Evolutionary conservation across 2,797 vertebrate species (phyloP), one percentile per base, ranked within the genome.

Genomic region (Clarias fuscus): DNA sequence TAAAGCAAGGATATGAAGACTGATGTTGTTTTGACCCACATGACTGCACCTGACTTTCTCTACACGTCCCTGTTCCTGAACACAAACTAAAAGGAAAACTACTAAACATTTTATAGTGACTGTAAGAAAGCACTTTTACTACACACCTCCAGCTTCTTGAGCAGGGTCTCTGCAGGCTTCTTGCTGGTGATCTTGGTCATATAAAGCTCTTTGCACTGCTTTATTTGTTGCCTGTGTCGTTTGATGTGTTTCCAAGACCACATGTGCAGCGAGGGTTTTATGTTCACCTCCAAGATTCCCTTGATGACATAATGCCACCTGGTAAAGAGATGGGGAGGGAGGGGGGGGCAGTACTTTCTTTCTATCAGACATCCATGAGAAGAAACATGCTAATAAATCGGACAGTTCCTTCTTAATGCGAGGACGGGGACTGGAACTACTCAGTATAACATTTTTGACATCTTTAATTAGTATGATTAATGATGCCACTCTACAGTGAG

Each of bases 201-300:
- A 93, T 99, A 99, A 64, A 98, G 90, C 48, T 97, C 96, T 90
- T 95, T 95, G 90, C 98, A 99, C 56, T 56, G 89, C 89, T 98
- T 99, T 27, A 97, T 91, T 92, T 93, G 95, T 80, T 93, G 91
- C 40, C 97, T 94, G 59, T 99, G 98, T 48, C 87, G 83, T 1
- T 56, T 87, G 92, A 99, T 99, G 90, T 95, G 94, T 43, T 94
- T 91, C 98, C 98, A 99, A 6, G 98, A 99, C 98, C 98, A 99
- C 97, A 98, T 97, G n/a, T 95, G 94, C 82, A 98, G 95, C 18
- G 91, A 94, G 20, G 97, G 98, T 88, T 95, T 96, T 86, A 99
- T 91, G 71, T 98, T 96, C 78, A 99, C 97, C 95, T 98, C 97
- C 91, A 99, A 92, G 89, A 98, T 86, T 13, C 97, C 91, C 43